These are phyloP conservation scores for Cacajao melanocephalus DNA, from an alignment of 2,797 vertebrate species.

Conservation along the genomic window DNA sequence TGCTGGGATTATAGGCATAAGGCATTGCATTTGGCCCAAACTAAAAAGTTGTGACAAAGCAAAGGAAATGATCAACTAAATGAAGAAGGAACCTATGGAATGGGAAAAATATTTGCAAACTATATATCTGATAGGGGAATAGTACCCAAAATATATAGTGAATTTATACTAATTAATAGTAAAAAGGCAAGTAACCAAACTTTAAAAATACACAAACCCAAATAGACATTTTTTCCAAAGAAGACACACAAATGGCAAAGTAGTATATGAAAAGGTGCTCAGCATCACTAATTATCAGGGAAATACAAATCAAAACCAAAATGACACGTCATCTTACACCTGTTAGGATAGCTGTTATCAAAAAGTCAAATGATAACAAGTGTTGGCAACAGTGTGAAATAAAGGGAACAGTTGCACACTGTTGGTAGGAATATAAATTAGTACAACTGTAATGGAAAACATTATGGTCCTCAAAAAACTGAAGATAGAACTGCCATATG, in stretches of 20 bases:
- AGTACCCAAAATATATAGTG: not conserved
- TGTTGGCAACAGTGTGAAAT: not conserved
- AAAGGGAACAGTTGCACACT: not conserved
- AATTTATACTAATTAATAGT: not conserved
- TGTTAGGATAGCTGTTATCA: not conserved
- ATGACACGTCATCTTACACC: not conserved
- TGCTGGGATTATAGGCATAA: not conserved
- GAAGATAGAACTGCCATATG: not conserved
- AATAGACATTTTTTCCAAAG: not conserved
- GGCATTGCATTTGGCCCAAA: not conserved
- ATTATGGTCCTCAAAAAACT: not conserved
- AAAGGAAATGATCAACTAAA: not conserved
- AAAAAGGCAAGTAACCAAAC: not conserved
- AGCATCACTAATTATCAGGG: not conserved
- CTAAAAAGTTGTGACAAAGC: not conserved
- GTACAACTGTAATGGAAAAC: not conserved
- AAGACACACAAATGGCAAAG: not conserved
- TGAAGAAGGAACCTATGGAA: not conserved
- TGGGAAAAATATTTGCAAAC: not conserved
- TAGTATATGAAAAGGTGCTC: not conserved
- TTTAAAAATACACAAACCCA: not conserved
- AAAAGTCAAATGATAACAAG: not conserved
- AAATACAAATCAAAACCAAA: not conserved
- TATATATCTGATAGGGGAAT: not conserved
- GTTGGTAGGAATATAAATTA: not conserved